Base-by-base conservation (phyloP, 2,888 invertebrate species). In the Tyria jacobaeae region DNA sequence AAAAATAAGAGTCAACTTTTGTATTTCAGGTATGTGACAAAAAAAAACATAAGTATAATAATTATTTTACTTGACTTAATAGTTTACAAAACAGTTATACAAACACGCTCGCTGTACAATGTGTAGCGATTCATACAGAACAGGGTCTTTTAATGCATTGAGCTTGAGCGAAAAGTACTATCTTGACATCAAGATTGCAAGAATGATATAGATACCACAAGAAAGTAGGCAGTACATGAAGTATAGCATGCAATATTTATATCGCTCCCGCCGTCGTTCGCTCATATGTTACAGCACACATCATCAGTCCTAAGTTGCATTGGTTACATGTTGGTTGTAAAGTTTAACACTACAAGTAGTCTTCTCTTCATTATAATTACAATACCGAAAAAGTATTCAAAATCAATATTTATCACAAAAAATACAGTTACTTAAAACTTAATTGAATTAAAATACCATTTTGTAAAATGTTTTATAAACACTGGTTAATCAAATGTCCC, bases 21-120 rank as follows among this genome's bases (percentile, higher is more conserved):
- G 6, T 31, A 31, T 7, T 31, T 31, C 27, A 31, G 27, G 24
- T 52, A 37, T 25, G 15, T 44, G 35, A 34, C 24, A 54, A 48
- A 39, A 44, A 68, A 50, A 61, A 53, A 58, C 67, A 72, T 67
- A 66, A 73, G 80, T 80, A 79, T 79, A 74, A 78, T 77, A 75
- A 79, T 79, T 81, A 82, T 84, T 88, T 88, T 88, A 89, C 80
- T 86, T 81, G 81, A 84, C 86, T 88, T 90, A 85, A 83, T 85
- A 85, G 80, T 86, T 89, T 90, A 91, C 81, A 93, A 92, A 92
- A 90, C 88, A 86, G 89, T 89, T 88, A 90, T 91, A 91, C 89
- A 92, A 92, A 90, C 86, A 90, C 44, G 44, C 81, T 87, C 80
- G 89, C 89, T 89, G 88, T 90, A 91, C 89, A 92, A 83, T 85